A percentile compares a stretch with the other conserved stretches of the same genome.
Conservation (phyloP, 2,888 invertebrate species). For the Caenorhabditis sp. region DNA sequence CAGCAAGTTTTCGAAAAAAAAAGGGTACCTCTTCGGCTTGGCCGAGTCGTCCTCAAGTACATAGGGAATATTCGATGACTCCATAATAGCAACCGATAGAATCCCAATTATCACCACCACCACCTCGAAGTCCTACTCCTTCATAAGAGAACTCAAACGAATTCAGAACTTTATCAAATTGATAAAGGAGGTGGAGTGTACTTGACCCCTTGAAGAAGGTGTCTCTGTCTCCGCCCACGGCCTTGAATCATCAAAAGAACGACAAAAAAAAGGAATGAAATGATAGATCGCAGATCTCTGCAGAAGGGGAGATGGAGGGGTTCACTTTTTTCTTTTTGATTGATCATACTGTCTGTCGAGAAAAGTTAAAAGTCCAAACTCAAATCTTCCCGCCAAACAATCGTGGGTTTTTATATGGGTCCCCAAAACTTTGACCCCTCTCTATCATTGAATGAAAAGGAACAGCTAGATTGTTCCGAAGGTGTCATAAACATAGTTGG, state of each 20-base stretch:
- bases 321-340: constrained; percentile 6
- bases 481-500: background rate
- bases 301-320: background rate
- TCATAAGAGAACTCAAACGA: background rate
- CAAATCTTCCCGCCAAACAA: too few relatives aligned
- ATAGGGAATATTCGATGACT: constrained; percentile 62
- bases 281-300: background rate
- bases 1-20: background rate
- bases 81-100: constrained; percentile 15
- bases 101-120: too few relatives aligned
- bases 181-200: background rate
- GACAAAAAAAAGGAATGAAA: background rate
- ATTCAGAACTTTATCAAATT: background rate
- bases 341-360: background rate
- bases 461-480: constrained; percentile 11
- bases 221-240: background rate
- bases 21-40: constrained; percentile 50
- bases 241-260: constrained; percentile 1
- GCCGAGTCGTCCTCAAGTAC: constrained; percentile 53
- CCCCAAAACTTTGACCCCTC: background rate
- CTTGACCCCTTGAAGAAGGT: background rate
- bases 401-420: background rate
- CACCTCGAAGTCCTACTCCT: background rate
- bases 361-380: too few relatives aligned
- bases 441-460: background rate